Evolutionary conservation across 1,140 invertebrate species (phyloP), one percentile per base, ranked within the genome.

Genomic region (Drosophila nannoptera): DNA sequence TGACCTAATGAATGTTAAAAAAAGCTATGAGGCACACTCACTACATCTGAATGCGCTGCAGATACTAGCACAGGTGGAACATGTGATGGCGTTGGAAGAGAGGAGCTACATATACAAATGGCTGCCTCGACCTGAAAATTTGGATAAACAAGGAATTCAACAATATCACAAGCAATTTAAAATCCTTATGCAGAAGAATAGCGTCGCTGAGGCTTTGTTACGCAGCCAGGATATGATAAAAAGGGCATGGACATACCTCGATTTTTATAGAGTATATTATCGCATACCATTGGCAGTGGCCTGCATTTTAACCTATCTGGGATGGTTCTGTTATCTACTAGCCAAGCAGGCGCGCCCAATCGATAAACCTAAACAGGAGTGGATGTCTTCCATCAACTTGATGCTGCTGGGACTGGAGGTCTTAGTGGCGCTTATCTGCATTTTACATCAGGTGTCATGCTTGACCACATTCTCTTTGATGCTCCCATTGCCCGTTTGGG

Each of bases 221-320:
- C 46, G 22, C 6, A 78, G 69, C 6, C 38, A 31, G 0, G 2
- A 63, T 2, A 53, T 82, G 4, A 77, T 75, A 12, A 7, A 54
- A 2, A 8, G 64, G 22, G 55, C 92, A 59, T 73, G 94, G 31
- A 75, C 90, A 59, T 94, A 94, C 22, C 80, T 95, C 5, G 90
- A 91, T 7, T 96, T 94, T 81, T 96, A 95, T 78, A 93, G 95
- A 56, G 92, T 92, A 63, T 96, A 96, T 89, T 94, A 95, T 87
- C 92, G 94, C 76, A 83, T 90, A 38, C 90, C 93, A 46, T 81
- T 96, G 5, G 90, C 93, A 63, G 82, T 91, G 60, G 90, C 91
- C 50, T 90, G 92, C 9, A 90, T 92, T 22, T 72, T 92, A 22
- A 91, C 93, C 5, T 94, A 94, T 86, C 40, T 95, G 38, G 93